phyloP scores from a whole-genome alignment of 1,140 invertebrate species.

The Ceratina japonica region DNA sequence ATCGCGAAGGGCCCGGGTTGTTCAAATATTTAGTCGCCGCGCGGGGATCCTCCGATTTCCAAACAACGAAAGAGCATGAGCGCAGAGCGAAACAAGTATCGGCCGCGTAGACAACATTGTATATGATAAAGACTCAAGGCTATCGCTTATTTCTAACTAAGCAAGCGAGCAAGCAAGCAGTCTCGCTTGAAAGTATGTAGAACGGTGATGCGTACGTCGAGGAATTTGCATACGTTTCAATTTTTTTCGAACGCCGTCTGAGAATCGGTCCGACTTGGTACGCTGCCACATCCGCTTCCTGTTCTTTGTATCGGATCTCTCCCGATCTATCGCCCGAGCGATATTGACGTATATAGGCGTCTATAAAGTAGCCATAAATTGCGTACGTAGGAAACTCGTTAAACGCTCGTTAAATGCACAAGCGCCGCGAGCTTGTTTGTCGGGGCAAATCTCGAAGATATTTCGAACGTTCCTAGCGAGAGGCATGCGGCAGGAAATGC shows the following conservation, averaged over 20 bases:
- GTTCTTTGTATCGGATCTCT: slow-evolving; percentile 23
- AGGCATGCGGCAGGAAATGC: background rate
- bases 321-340: background rate
- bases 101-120: background rate
- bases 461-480: background rate
- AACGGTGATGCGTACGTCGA: slow-evolving; percentile 24
- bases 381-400: background rate
- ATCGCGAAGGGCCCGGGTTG: background rate
- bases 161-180: background rate
- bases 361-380: background rate
- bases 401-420: background rate
- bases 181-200: slow-evolving; percentile 19
- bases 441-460: background rate
- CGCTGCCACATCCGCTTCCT: slow-evolving; percentile 40
- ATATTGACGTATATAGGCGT: background rate
- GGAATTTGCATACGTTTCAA: slow-evolving; percentile 25
- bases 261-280: slow-evolving; percentile 22
- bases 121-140: background rate
- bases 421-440: background rate
- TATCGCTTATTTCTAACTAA: background rate
- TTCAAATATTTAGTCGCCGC: background rate
- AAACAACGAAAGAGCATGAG: background rate
- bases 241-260: background rate
- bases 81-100: background rate
- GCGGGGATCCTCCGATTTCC: background rate